phyloP scores from a whole-genome alignment of 1,140 invertebrate genomes.

The Linepithema humile region DNA sequence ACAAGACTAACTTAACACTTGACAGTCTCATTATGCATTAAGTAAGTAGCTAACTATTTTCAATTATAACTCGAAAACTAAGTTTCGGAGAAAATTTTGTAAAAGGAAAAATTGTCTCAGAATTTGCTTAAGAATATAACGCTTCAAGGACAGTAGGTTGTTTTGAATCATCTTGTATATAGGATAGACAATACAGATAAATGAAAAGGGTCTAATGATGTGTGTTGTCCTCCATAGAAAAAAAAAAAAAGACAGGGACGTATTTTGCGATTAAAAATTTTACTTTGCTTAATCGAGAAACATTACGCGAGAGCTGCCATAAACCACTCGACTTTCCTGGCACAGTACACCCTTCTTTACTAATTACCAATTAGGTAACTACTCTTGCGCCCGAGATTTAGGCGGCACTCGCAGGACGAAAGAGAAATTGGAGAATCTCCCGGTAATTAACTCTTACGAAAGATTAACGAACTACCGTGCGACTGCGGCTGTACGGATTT shows the following conservation, averaged over 20 bases:
- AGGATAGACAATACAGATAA: not conserved
- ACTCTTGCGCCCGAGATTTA: slow-evolving; percentile 53
- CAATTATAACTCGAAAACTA: too few species aligned
- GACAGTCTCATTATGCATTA: too few species aligned
- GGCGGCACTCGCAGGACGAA: not conserved
- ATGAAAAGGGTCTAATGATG: not conserved
- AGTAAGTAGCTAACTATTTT: too few species aligned
- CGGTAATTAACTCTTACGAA: slow-evolving; percentile 59
- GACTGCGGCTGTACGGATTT: slow-evolving; percentile 14
- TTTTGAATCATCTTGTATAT: too few species aligned
- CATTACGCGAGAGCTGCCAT: slow-evolving; percentile 33
- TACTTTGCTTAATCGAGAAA: slow-evolving; percentile 59
- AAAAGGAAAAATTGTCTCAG: too few species aligned
- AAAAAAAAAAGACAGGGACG: too few species aligned
- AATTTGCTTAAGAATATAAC: too few species aligned
- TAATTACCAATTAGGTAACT: slow-evolving; percentile 66
- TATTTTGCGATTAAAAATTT: slow-evolving; percentile 55
- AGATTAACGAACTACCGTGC: slow-evolving; percentile 32
- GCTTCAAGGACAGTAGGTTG: too few species aligned
- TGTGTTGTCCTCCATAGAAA: too few species aligned
- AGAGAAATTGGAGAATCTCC: slow-evolving; percentile 55
- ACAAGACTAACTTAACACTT: too few species aligned
- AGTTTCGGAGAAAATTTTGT: too few species aligned
- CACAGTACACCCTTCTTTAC: slow-evolving; percentile 49
- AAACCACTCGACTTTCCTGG: slow-evolving; percentile 29